phyloP scores from a whole-genome alignment of 1,140 invertebrate species.

The Musca domestica region DNA sequence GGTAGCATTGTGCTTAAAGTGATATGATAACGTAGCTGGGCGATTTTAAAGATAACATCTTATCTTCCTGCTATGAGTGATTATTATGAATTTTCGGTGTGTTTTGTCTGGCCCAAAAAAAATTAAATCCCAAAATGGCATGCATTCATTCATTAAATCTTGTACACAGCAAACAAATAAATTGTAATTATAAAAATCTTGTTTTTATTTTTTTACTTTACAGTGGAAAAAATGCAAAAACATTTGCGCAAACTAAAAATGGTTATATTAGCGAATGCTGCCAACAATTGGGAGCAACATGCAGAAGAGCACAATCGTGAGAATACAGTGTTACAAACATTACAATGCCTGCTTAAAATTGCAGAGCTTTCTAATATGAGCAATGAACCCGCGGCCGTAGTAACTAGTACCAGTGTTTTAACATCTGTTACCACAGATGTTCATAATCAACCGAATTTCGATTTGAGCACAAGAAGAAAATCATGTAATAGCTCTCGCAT shows the following conservation, averaged over 20 bases:
- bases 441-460: constrained; percentile 19
- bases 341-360: constrained; percentile 49
- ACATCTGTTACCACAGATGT: not conserved
- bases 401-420: constrained; percentile 24
- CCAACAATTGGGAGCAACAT: constrained; percentile 38
- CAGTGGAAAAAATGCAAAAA: constrained; percentile 51
- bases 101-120: too few relatives aligned
- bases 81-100: too few relatives aligned
- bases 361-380: constrained; percentile 45
- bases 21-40: too few relatives aligned
- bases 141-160: not conserved
- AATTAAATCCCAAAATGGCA: not conserved
- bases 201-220: constrained; percentile 5
- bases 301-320: constrained; percentile 43
- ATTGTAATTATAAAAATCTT: constrained; percentile 10
- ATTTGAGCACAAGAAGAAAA: constrained; percentile 36
- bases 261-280: constrained; percentile 42
- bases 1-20: too few relatives aligned
- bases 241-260: constrained; percentile 46
- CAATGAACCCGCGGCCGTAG: constrained; percentile 35
- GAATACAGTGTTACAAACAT: constrained; percentile 45
- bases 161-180: too few relatives aligned
- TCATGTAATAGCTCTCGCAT: constrained; percentile 30
- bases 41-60: too few relatives aligned
- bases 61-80: too few relatives aligned